Percentiles rank a stretch among this genome's conserved stretches.
These are phyloP conservation scores for Agrilus cyanescens DNA, from an alignment of 2,888 invertebrate genomes.

Conservation along the genomic window DNA sequence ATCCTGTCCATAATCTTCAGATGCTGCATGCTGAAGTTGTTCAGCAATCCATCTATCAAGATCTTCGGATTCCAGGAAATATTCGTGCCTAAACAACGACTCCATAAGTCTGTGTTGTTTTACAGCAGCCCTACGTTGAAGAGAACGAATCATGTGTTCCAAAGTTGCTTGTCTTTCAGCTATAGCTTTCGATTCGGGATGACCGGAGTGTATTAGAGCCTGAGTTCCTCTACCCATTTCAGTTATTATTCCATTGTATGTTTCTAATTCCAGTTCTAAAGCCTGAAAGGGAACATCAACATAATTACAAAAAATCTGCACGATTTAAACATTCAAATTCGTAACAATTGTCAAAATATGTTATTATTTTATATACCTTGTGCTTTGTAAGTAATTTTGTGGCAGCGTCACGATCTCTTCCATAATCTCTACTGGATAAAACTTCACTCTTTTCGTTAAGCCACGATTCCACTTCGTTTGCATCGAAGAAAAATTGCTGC, in stretches of 20 bases:
- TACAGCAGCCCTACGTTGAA: conserved; percentile 68
- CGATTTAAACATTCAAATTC: conserved; percentile 1
- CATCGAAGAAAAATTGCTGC: conserved; percentile 86
- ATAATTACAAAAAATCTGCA: neutral
- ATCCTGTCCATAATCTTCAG: conserved; percentile 91
- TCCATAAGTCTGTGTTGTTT: conserved; percentile 82
- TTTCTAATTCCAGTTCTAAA: conserved; percentile 79
- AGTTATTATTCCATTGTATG: conserved; percentile 80
- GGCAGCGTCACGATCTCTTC: conserved; percentile 81
- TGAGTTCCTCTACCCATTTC: conserved; percentile 86
- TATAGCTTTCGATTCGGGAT: conserved; percentile 76
- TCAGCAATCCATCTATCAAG: conserved; percentile 88
- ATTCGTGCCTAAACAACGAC: conserved; percentile 79
- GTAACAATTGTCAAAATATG: conserved; percentile 1
- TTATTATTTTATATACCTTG: conserved; percentile 48
- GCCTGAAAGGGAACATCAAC: conserved; percentile 42
- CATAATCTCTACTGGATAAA: conserved; percentile 72
- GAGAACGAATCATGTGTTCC: conserved; percentile 63
- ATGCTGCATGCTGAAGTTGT: conserved; percentile 76
- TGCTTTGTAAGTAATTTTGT: conserved; percentile 90
- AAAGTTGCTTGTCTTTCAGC: conserved; percentile 62
- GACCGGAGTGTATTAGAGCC: conserved; percentile 66
- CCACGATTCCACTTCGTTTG: conserved; percentile 88
- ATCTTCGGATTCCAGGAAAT: conserved; percentile 80
- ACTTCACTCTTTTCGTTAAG: conserved; percentile 76